Evolutionary conservation across 2,888 invertebrate species (phyloP).

Genomic region (Scelioninae gen. 2): DNA sequence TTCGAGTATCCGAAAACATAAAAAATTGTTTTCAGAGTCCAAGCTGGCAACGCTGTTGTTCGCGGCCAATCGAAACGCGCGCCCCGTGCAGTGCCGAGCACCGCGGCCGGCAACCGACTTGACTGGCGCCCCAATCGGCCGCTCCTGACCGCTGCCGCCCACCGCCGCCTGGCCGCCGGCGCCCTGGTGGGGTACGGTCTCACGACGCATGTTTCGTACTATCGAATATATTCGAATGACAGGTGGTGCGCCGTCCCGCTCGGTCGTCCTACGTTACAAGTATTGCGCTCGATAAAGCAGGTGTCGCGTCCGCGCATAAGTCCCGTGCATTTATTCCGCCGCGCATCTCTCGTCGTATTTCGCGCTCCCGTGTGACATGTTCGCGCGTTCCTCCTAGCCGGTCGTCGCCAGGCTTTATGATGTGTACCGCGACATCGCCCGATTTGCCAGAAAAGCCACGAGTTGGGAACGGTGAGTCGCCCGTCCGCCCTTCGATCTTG

Average conservation of each 20-base stretch:
- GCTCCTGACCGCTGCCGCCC: neutral
- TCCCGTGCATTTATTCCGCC: conserved; percentile 29
- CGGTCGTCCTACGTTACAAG: conserved; percentile 52
- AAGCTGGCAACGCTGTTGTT: conserved; percentile 17
- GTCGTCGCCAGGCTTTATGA: conserved; percentile 68
- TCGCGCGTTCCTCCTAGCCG: conserved; percentile 68
- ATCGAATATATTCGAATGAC: conserved; percentile 71
- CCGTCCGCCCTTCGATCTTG: no score
- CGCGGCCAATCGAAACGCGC: neutral
- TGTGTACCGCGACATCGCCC: conserved; percentile 69
- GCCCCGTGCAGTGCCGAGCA: neutral
- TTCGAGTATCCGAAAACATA: no score
- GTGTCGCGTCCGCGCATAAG: conserved; percentile 46
- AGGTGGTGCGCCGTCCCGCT: conserved; percentile 68
- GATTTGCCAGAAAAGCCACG: conserved; percentile 68
- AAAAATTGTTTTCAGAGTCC: no score
- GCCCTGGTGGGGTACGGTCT: conserved; percentile 48
- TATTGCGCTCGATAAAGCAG: conserved; percentile 52
- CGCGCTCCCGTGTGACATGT: conserved; percentile 66
- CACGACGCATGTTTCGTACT: conserved; percentile 60
- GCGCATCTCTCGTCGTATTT: conserved; percentile 12
- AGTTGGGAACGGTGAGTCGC: conserved; percentile 69
- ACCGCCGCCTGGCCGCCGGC: neutral
- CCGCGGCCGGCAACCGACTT: neutral
- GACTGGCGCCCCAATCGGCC: conserved; percentile 7